Conservation (phyloP, 1,140 invertebrate genomes). For the Pristionchus pacificus region DNA sequence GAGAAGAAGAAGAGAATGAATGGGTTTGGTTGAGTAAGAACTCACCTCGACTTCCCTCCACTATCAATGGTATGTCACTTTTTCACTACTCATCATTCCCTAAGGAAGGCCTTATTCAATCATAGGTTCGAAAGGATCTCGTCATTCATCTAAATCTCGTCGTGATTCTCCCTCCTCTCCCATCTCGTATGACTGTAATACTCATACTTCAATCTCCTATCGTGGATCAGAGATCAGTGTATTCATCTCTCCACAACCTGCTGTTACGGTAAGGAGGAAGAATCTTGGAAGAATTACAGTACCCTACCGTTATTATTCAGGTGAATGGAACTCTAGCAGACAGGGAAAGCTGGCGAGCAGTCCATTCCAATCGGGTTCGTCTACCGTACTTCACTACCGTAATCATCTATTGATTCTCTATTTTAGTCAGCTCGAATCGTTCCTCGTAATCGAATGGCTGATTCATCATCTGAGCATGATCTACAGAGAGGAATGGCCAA, state of each 20-base stretch:
- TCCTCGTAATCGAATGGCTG: constrained; percentile 19
- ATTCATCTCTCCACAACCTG: constrained; percentile 33
- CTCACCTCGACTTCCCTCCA: constrained; percentile 22
- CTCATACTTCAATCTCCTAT: constrained; percentile 36
- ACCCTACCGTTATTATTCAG: background rate
- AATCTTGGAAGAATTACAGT: background rate
- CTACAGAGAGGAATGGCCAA: constrained; percentile 12
- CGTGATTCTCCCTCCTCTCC: constrained; percentile 30
- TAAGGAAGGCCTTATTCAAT: too few relatives aligned
- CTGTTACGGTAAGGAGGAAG: constrained; percentile 14
- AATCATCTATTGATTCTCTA: constrained; percentile 4
- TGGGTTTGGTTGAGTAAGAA: constrained; percentile 40
- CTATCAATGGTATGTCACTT: constrained; percentile 26
- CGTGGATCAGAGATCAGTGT: constrained; percentile 38
- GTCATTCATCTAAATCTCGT: too few relatives aligned
- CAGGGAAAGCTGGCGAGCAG: background rate
- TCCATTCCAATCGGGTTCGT: background rate
- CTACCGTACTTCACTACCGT: background rate
- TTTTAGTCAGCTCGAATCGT: constrained; percentile 13
- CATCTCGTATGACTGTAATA: constrained; percentile 31
- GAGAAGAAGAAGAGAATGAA: constrained; percentile 31
- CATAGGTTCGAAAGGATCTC: too few relatives aligned
- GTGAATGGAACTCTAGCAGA: constrained; percentile 1
- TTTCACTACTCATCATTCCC: too few relatives aligned
- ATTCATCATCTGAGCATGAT: constrained; percentile 30